Evolutionary conservation across 2,797 vertebrate species (phyloP).

Genomic region (Centropyge bicolor): DNA sequence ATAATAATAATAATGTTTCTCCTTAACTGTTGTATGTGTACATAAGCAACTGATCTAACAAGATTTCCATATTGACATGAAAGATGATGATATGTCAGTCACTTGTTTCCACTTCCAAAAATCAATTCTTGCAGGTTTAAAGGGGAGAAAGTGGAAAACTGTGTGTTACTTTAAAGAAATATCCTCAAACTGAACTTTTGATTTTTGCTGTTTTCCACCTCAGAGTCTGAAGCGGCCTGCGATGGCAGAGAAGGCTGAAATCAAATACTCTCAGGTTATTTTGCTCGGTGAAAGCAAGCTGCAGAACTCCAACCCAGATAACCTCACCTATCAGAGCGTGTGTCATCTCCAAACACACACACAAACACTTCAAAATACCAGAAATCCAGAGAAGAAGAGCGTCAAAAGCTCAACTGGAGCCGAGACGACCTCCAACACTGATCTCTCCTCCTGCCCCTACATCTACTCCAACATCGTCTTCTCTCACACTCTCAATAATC

Average conservation of each 20-base stretch:
- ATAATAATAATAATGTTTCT: too few species aligned
- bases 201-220: background rate
- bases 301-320: background rate
- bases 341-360: background rate
- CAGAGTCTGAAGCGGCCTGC: conserved; percentile 33
- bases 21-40: too few species aligned
- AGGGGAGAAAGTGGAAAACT: background rate
- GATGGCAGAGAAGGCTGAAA: conserved; percentile 2
- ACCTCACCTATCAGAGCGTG: background rate
- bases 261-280: conserved; percentile 42
- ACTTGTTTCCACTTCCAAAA: too few species aligned
- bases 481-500: background rate
- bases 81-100: too few species aligned
- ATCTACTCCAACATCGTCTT: conserved; percentile 43
- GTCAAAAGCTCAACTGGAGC: background rate
- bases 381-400: background rate
- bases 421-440: background rate
- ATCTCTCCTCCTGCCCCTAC: conserved; percentile 17
- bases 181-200: background rate
- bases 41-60: too few species aligned
- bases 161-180: background rate
- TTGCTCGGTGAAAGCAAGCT: background rate
- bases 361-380: background rate
- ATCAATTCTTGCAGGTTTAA: too few species aligned
- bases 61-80: too few species aligned